Evolutionary conservation across 2,797 vertebrate genomes (phyloP).

Genomic region (Poecilia gillii): DNA sequence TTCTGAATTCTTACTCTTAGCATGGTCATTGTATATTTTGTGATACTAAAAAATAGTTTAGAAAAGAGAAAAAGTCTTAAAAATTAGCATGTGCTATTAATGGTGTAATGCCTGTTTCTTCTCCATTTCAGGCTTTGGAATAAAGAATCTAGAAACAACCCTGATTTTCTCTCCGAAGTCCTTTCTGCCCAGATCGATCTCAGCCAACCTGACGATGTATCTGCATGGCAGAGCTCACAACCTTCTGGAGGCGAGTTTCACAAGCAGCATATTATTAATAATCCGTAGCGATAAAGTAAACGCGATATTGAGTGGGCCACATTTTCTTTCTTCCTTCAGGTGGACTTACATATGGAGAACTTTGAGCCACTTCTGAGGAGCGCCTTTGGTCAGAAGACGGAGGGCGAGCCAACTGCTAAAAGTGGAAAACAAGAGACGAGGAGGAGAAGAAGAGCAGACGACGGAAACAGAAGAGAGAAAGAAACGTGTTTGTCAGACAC

Average conservation of each 20-base stretch:
- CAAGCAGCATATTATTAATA: not conserved
- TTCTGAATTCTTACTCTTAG: not conserved
- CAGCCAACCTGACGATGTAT: conserved; percentile 83
- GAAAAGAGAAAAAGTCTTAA: not conserved
- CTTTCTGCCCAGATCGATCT: conserved; percentile 84
- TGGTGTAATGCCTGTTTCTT: conserved; percentile 4
- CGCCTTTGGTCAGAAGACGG: conserved; percentile 69
- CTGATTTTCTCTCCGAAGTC: conserved; percentile 88
- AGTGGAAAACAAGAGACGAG: conserved; percentile 43
- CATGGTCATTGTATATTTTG: not conserved
- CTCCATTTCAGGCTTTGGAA: conserved; percentile 75
- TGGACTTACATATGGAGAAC: conserved; percentile 85
- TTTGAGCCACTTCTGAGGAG: conserved; percentile 80
- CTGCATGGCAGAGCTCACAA: conserved; percentile 84
- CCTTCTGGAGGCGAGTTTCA: conserved; percentile 84
- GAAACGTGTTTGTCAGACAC: conserved; percentile 76
- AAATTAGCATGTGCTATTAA: not conserved
- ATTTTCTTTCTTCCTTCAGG: conserved; percentile 65
- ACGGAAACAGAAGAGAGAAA: conserved; percentile 34
- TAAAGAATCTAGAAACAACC: conserved; percentile 84
- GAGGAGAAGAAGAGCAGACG: conserved; percentile 58
- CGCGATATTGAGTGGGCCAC: fast-evolving
- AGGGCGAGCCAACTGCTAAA: conserved; percentile 41
- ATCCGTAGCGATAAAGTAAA: not conserved
- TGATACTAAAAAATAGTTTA: not conserved